Percentiles rank a stretch among this genome's conserved stretches.
phyloP scores from a whole-genome alignment of 2,888 invertebrate genomes.

The Aporophyla nigra region DNA sequence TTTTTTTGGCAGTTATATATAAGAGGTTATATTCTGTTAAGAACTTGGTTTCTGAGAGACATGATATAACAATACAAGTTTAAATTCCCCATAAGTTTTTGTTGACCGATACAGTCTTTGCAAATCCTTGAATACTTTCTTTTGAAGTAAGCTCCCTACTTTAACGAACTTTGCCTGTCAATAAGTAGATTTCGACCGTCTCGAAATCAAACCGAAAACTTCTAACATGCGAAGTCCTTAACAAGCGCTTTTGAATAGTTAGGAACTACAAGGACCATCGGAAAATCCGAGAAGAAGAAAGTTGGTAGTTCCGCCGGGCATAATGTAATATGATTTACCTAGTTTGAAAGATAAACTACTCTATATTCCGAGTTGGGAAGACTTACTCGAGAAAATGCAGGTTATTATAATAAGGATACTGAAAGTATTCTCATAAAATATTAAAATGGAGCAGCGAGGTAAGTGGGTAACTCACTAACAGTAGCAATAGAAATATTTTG shows the following conservation, averaged over 20 bases:
- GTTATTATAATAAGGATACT: neutral
- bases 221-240: constrained; percentile 40
- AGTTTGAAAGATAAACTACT: constrained; percentile 19
- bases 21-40: neutral
- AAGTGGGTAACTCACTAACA: too few species aligned
- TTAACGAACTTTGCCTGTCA: constrained; percentile 14
- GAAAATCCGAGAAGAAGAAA: constrained; percentile 34
- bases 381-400: neutral
- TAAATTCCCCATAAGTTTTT: neutral
- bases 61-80: neutral
- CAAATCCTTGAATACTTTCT: neutral
- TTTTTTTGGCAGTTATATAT: neutral
- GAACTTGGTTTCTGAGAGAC: neutral
- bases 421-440: neutral
- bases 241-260: constrained; percentile 46
- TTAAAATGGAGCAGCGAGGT: neutral
- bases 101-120: neutral
- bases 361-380: neutral
- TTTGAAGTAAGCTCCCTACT: constrained; percentile 1
- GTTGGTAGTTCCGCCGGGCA: constrained; percentile 15
- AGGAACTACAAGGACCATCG: constrained; percentile 17
- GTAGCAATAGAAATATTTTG: too few species aligned
- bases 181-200: constrained; percentile 16
- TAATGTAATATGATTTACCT: constrained; percentile 30
- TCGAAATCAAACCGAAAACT: constrained; percentile 33